Percentiles rank a stretch among this genome's conserved stretches.
phyloP scores from a whole-genome alignment of 2,888 invertebrate species.

The Hypselothyrea guttata region DNA sequence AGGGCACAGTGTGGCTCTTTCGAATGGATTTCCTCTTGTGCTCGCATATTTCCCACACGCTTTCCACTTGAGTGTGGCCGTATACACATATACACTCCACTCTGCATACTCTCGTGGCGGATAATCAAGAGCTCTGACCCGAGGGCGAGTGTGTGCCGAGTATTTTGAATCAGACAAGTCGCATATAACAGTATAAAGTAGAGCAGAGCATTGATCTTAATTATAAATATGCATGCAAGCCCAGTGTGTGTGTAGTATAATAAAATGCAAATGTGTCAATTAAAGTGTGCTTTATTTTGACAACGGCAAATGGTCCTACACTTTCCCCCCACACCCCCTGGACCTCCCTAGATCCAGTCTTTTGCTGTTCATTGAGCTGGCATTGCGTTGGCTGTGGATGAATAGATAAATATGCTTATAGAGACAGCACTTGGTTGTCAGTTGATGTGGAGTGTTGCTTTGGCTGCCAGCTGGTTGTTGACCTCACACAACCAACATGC shows the following conservation, averaged over 20 bases:
- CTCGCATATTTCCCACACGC: slow-evolving; percentile 5
- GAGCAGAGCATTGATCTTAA: slow-evolving; percentile 53
- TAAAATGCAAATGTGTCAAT: slow-evolving; percentile 79
- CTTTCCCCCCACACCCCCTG: neutral
- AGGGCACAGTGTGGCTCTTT: no score
- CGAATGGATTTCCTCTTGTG: no score
- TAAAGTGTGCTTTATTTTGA: slow-evolving; percentile 79
- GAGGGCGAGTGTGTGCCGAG: neutral
- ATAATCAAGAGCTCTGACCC: slow-evolving; percentile 7
- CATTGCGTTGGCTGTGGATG: slow-evolving; percentile 27
- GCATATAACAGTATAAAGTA: slow-evolving; percentile 17
- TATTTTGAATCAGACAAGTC: neutral
- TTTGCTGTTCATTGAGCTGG: slow-evolving; percentile 19
- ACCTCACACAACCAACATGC: slow-evolving; percentile 57
- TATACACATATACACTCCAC: no score
- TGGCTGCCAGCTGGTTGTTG: slow-evolving; percentile 60
- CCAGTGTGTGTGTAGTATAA: slow-evolving; percentile 54
- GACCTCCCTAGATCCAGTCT: no score
- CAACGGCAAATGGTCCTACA: slow-evolving; percentile 53
- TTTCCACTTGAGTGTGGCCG: no score
- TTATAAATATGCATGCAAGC: slow-evolving; percentile 72
- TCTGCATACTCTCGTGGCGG: no score
- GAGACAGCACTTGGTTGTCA: slow-evolving; percentile 65
- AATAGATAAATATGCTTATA: slow-evolving; percentile 46
- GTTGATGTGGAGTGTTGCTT: slow-evolving; percentile 62